A percentile compares a stretch with the other conserved stretches of the same genome.
Evolutionary conservation across 2,888 invertebrate genomes (phyloP).

Genomic region (Callyntrura sp.): DNA sequence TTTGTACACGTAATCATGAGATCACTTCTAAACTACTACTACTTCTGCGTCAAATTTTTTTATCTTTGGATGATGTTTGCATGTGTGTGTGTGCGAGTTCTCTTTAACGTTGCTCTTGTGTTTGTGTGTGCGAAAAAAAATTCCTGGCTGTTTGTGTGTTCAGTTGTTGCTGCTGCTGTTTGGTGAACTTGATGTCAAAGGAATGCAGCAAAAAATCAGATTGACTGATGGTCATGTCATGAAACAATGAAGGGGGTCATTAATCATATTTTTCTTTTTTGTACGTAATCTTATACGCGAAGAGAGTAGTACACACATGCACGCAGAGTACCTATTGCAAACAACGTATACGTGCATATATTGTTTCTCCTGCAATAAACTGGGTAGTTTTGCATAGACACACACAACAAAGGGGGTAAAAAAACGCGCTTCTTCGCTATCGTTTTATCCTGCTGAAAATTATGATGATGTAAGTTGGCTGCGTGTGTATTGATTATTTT

Average conservation of each 20-base stretch:
- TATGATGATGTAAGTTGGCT: neutral
- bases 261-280: constrained; percentile 74
- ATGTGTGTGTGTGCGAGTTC: neutral
- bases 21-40: neutral
- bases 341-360: neutral
- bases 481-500: neutral
- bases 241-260: constrained; percentile 78
- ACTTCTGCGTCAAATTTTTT: neutral
- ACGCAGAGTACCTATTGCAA: neutral
- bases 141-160: constrained; percentile 42
- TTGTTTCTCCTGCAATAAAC: too few species aligned
- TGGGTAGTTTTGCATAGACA: too few species aligned
- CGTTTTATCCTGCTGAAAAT: constrained; percentile 1
- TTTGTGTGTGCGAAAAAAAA: constrained; percentile 32
- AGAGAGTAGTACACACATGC: neutral
- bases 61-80: neutral
- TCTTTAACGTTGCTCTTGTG: neutral
- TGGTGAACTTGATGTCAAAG: constrained; percentile 78
- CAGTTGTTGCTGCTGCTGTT: constrained; percentile 65
- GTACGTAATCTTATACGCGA: neutral
- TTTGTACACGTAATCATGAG: constrained; percentile 19
- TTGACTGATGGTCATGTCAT: constrained; percentile 79
- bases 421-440: neutral
- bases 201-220: constrained; percentile 75
- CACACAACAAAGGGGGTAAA: too few species aligned